phyloP scores from a whole-genome alignment of 2,797 vertebrate genomes.

The Austrolebias charrua region DNA sequence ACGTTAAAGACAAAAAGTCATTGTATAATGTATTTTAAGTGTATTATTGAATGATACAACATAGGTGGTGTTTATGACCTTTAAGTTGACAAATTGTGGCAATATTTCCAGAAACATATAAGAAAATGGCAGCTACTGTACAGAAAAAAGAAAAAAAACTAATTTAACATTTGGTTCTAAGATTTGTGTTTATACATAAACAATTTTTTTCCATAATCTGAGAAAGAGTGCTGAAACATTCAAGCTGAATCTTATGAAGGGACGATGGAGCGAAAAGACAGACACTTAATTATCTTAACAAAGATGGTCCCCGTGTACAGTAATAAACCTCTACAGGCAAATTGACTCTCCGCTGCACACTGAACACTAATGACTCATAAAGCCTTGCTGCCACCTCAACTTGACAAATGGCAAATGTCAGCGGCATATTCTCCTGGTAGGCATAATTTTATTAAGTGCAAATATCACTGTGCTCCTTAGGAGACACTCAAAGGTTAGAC shows the following conservation, averaged over 20 bases:
- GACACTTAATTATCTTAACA: constrained; percentile 37
- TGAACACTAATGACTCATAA: constrained; percentile 81
- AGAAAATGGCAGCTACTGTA: not conserved
- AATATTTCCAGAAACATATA: not conserved
- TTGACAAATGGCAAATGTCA: constrained; percentile 90
- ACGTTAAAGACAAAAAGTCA: too few species aligned
- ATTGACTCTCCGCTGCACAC: constrained; percentile 47
- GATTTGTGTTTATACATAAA: not conserved
- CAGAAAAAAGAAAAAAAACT: not conserved
- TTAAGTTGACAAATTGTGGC: too few species aligned
- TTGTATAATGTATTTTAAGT: too few species aligned
- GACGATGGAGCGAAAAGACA: constrained; percentile 8
- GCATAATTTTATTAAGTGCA: constrained; percentile 89
- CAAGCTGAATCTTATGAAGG: not conserved
- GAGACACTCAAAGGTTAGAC: constrained; percentile 85
- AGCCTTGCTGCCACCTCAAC: constrained; percentile 78
- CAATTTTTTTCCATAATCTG: not conserved
- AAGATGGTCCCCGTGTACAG: constrained; percentile 28
- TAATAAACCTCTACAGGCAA: constrained; percentile 37
- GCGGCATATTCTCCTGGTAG: constrained; percentile 86
- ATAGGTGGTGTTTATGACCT: too few species aligned
- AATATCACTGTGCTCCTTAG: constrained; percentile 87
- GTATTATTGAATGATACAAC: too few species aligned
- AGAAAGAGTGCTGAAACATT: constrained; percentile 9
- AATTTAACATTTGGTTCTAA: not conserved